Conservation (phyloP, 2,797 vertebrate species). For the Gymnodraco acuticeps region DNA sequence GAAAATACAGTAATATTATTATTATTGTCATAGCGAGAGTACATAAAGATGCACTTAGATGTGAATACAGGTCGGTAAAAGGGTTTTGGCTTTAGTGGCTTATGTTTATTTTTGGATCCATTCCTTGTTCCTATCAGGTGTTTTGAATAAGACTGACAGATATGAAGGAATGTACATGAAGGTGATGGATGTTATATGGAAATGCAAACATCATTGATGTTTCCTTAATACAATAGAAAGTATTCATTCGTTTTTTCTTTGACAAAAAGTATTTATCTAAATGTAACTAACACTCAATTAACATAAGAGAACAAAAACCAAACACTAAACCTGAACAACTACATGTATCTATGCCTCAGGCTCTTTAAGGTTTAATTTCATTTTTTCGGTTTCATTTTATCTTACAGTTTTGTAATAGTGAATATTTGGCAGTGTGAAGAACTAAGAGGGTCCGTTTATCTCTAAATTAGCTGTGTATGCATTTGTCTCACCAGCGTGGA, state of each 20-base stretch:
- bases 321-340: background rate
- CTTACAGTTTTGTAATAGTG: background rate
- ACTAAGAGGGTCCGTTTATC: background rate
- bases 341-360: background rate
- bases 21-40: background rate
- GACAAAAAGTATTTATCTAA: background rate
- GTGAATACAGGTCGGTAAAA: background rate
- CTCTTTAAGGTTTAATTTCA: background rate
- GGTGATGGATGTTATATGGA: background rate
- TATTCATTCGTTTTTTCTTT: no score
- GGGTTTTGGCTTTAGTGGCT: background rate
- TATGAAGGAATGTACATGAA: background rate
- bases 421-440: background rate
- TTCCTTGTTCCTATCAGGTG: background rate
- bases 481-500: constrained; percentile 93
- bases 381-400: background rate
- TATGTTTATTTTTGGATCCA: background rate
- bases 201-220: background rate
- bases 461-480: background rate
- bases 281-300: background rate
- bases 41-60: no score
- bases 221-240: background rate
- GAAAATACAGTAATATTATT: background rate
- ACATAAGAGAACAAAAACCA: background rate
- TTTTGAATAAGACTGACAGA: background rate